Evolutionary conservation across 2,113 vertebrate species (phyloP).

Genomic region (Tringa solitaria): DNA sequence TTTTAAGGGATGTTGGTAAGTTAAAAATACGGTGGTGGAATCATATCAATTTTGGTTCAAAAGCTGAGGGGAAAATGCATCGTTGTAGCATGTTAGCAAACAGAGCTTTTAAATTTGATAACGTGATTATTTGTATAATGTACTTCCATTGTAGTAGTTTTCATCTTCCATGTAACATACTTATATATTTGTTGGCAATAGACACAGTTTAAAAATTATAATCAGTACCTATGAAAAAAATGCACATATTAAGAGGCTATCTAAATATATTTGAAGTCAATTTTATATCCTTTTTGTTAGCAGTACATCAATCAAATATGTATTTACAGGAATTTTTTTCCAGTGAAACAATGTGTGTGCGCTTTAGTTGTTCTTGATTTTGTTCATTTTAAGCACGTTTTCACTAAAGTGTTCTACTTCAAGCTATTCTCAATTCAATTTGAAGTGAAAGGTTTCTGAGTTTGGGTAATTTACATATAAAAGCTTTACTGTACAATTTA

Average conservation of each 20-base stretch:
- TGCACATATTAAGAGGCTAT: not conserved
- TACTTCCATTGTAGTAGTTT: not conserved
- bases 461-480: slow-evolving; percentile 81
- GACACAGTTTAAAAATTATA: slow-evolving; percentile 7
- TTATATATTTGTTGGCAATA: not conserved
- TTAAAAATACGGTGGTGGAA: not conserved
- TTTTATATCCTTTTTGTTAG: slow-evolving; percentile 26
- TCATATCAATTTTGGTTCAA: not conserved
- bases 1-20: not conserved
- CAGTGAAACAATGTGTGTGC: not conserved
- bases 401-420: slow-evolving; percentile 61
- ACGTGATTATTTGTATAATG: not conserved
- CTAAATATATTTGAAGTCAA: not conserved
- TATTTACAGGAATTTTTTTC: slow-evolving; percentile 1
- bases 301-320: slow-evolving; percentile 4
- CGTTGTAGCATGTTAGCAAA: not conserved
- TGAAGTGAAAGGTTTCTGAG: slow-evolving; percentile 72
- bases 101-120: not conserved
- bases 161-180: not conserved
- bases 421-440: slow-evolving; percentile 76
- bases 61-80: not conserved
- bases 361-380: slow-evolving; percentile 26
- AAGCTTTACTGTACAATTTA: slow-evolving; percentile 75
- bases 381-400: slow-evolving; percentile 74
- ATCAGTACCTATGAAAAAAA: not conserved